A percentile compares a stretch with the other conserved stretches of the same genome.
phyloP scores from a whole-genome alignment of 1,140 invertebrate genomes.

The Helicoverpa armigera region DNA sequence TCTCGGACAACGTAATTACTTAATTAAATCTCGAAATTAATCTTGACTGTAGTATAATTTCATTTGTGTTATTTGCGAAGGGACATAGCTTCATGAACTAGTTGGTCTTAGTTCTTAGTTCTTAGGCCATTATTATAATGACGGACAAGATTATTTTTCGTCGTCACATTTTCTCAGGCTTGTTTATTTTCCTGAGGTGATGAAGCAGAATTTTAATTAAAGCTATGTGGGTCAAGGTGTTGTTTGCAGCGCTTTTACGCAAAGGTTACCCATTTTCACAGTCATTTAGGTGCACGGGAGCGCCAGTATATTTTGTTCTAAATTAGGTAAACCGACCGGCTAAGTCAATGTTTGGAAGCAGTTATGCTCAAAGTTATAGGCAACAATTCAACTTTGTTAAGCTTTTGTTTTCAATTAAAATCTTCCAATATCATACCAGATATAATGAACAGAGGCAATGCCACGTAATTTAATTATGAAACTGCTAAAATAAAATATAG shows the following conservation, averaged over 20 bases:
- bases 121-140: neutral
- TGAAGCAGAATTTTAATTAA: constrained; percentile 32
- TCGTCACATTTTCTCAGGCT: neutral
- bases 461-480: constrained; percentile 10
- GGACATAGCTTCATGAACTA: neutral
- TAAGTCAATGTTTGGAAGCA: neutral
- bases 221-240: constrained; percentile 30
- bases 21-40: constrained; percentile 28
- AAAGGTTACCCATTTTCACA: constrained; percentile 20
- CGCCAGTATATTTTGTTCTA: neutral
- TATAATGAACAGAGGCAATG: neutral
- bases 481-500: constrained; percentile 6
- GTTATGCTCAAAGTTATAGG: neutral
- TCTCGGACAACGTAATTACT: constrained; percentile 22
- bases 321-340: constrained; percentile 4
- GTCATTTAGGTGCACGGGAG: constrained; percentile 11
- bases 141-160: constrained; percentile 7
- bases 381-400: no score
- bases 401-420: neutral
- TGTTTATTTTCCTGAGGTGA: constrained; percentile 22
- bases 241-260: constrained; percentile 21
- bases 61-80: constrained; percentile 2
- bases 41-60: neutral
- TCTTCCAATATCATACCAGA: constrained; percentile 1
- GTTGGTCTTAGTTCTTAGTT: constrained; percentile 15